Conservation (phyloP, 2,113 vertebrate genomes). For the Lagopus muta region DNA sequence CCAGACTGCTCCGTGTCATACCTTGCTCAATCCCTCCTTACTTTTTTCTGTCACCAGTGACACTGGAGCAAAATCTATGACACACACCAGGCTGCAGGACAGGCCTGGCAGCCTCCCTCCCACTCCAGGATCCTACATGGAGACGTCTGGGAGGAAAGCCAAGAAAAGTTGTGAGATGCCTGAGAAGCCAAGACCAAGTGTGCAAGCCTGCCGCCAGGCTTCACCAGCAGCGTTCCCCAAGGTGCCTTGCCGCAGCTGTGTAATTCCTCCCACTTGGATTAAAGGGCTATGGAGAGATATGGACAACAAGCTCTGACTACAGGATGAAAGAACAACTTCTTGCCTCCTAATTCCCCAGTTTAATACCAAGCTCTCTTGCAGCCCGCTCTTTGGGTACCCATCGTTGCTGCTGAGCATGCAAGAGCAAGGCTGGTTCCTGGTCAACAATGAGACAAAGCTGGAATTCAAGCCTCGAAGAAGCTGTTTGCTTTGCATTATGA, state of each 20-base stretch:
- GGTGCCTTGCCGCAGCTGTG: background rate
- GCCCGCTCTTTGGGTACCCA: background rate
- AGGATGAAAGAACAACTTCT: background rate
- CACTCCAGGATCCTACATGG: rapidly evolving
- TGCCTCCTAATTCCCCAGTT: background rate
- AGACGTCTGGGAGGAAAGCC: background rate
- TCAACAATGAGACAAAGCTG: conserved; percentile 23
- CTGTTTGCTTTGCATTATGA: background rate
- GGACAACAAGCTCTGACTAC: background rate
- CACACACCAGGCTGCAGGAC: background rate
- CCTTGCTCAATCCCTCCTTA: background rate
- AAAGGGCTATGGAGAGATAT: background rate
- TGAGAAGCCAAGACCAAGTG: background rate
- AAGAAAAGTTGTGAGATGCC: background rate
- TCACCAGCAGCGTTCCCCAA: background rate
- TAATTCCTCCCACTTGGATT: background rate
- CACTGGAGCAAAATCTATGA: background rate
- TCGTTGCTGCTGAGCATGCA: background rate
- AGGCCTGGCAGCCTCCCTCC: background rate
- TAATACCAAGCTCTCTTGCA: background rate
- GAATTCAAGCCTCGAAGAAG: background rate
- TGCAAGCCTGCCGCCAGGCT: background rate
- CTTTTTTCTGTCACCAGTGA: rapidly evolving
- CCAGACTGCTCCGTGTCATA: background rate
- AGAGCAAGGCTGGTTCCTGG: background rate